Percentiles rank a stretch among this genome's conserved stretches.
Evolutionary conservation across 2,797 vertebrate genomes (phyloP).

Genomic region (Acanthis flammea): DNA sequence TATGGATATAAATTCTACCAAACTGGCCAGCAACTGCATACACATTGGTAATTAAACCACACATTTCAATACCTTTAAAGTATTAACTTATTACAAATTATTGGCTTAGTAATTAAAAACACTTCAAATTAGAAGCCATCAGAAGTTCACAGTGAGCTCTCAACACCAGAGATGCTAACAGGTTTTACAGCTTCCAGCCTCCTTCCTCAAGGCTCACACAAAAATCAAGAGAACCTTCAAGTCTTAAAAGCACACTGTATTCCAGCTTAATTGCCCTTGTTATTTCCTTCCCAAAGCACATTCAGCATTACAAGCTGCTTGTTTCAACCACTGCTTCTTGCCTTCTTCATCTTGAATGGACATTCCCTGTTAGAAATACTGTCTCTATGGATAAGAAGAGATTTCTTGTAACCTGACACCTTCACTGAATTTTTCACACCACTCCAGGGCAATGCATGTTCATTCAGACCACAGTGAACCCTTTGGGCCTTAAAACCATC

Average conservation of each 20-base stretch:
- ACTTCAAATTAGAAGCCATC: not conserved
- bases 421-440: not conserved
- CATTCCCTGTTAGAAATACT: not conserved
- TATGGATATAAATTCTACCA: not conserved
- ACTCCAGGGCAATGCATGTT: not conserved
- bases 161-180: not conserved
- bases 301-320: not conserved
- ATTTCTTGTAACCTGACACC: not conserved
- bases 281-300: not conserved
- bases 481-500: not conserved
- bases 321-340: not conserved
- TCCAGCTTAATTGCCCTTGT: not conserved
- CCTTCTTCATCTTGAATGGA: not conserved
- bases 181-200: not conserved
- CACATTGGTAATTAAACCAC: not conserved
- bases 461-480: rapidly evolving
- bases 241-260: not conserved
- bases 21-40: not conserved
- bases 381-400: not conserved
- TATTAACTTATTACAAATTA: not conserved
- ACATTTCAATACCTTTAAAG: not conserved
- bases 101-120: not conserved
- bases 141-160: not conserved
- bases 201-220: not conserved
- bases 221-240: not conserved